Percentiles rank a stretch among this genome's conserved stretches.
phyloP scores from a whole-genome alignment of 1,140 invertebrate species.

The Trypoxylus dichotomus region DNA sequence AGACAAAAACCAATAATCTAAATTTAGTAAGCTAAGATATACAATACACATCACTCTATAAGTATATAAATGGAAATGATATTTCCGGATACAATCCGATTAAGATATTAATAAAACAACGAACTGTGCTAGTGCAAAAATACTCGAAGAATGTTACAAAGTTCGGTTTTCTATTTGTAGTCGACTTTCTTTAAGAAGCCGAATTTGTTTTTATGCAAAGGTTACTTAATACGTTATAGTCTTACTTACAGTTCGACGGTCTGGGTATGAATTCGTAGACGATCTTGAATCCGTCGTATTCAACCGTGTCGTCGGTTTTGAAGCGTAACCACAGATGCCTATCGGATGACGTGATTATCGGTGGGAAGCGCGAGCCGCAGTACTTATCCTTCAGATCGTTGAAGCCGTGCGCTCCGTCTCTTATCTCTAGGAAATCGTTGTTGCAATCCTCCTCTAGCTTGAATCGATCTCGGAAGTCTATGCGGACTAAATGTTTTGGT shows the following conservation, averaged over 20 bases:
- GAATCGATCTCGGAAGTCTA: slow-evolving; percentile 84
- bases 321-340: slow-evolving; percentile 83
- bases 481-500: slow-evolving; percentile 69
- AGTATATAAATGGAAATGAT: no score
- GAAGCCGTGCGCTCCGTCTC: slow-evolving; percentile 85
- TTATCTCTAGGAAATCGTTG: slow-evolving; percentile 82
- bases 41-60: no score
- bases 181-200: no score
- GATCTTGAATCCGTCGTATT: slow-evolving; percentile 80
- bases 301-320: slow-evolving; percentile 81
- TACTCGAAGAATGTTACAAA: no score
- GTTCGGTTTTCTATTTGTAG: no score
- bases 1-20: no score
- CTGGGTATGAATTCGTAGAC: slow-evolving; percentile 54
- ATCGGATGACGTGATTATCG: slow-evolving; percentile 73
- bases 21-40: no score
- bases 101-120: no score
- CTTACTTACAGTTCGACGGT: slow-evolving; percentile 39
- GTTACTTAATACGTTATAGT: not conserved
- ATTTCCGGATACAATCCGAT: no score
- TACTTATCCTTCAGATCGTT: slow-evolving; percentile 66
- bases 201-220: no score
- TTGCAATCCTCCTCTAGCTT: slow-evolving; percentile 76
- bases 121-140: no score
- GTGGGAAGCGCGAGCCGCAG: slow-evolving; percentile 79